Conservation (phyloP, 2,888 invertebrate genomes). For the Byasa hedistus region DNA sequence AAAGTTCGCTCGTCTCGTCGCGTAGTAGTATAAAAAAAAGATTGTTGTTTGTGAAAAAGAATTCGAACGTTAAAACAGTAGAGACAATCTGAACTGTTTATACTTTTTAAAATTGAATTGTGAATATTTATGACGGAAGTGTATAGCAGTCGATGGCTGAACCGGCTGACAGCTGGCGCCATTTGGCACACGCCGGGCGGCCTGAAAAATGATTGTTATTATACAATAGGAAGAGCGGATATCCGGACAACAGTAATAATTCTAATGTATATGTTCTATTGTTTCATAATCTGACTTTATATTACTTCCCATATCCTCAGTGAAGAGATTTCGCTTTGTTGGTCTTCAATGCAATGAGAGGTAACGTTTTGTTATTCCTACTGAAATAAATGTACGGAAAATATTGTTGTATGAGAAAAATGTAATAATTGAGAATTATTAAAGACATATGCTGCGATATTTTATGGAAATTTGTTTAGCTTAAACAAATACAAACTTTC, state of each 20-base stretch:
- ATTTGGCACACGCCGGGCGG: neutral
- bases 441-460: too few species aligned
- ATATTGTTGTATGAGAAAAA: too few species aligned
- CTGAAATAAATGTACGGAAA: too few species aligned
- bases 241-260: neutral
- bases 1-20: too few species aligned
- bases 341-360: too few species aligned
- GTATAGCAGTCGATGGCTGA: neutral
- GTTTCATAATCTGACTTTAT: neutral
- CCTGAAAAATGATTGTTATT: neutral
- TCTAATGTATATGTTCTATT: neutral
- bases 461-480: too few species aligned
- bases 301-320: neutral
- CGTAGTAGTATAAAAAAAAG: neutral
- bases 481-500: too few species aligned
- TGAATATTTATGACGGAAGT: neutral
- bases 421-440: too few species aligned
- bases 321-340: neutral
- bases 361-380: too few species aligned
- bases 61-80: neutral
- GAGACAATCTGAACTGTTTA: neutral
- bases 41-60: neutral
- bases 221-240: conserved; percentile 2
- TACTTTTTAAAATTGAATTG: neutral
- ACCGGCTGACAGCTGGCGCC: neutral